Evolutionary conservation across 64 coral and sea anemone genomes (phyloP).

Genomic region (Anthopleura sola): DNA sequence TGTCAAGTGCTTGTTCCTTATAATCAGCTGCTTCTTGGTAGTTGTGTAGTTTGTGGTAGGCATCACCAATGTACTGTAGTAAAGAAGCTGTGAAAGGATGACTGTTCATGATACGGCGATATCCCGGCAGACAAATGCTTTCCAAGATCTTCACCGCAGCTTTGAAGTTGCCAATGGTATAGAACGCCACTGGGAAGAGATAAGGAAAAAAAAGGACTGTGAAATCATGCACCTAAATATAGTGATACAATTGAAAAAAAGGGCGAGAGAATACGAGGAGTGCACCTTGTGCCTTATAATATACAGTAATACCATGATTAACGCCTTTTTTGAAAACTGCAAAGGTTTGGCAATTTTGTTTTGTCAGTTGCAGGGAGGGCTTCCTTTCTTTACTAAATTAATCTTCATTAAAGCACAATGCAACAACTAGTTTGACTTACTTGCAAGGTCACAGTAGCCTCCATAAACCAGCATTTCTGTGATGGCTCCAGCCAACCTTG

Average conservation of each 20-base stretch:
- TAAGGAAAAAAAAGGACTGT: not conserved
- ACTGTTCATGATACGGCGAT: conserved; percentile 30
- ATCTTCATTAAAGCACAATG: no score
- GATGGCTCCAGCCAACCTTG: conserved; percentile 16
- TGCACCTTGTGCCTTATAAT: no score
- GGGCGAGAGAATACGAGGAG: no score
- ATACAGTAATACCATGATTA: no score
- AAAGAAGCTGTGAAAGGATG: conserved; percentile 73
- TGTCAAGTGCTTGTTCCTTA: conserved; percentile 55
- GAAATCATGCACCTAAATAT: not conserved
- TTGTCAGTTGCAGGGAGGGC: no score
- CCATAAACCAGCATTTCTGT: conserved; percentile 57
- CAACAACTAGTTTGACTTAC: conserved; percentile 38
- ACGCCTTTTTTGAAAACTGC: no score
- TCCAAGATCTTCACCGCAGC: conserved; percentile 65
- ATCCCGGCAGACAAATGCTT: conserved; percentile 29
- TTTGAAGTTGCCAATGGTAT: not conserved
- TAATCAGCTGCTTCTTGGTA: conserved; percentile 10
- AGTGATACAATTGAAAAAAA: no score
- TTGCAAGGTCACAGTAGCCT: conserved; percentile 74
- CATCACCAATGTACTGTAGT: conserved; percentile 63
- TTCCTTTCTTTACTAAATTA: no score
- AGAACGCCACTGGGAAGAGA: conserved; percentile 51
- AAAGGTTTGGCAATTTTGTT: no score
- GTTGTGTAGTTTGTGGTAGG: conserved; percentile 1